phyloP scores from a whole-genome alignment of 2,113 vertebrate genomes.

The Anas platyrhynchos region DNA sequence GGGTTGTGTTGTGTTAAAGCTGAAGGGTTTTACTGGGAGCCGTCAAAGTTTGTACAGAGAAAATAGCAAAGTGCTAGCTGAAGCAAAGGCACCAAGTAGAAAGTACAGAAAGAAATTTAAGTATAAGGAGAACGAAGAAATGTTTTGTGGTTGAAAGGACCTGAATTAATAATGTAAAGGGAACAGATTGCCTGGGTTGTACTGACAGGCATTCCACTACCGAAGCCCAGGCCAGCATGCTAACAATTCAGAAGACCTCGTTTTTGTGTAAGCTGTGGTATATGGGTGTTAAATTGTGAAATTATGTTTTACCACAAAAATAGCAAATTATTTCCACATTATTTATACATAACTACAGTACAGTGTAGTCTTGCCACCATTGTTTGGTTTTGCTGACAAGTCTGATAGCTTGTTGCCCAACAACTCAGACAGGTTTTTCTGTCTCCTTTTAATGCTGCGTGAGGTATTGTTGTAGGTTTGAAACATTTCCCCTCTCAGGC shows the following conservation, averaged over 20 bases:
- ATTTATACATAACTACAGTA: slow-evolving; percentile 24
- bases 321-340: slow-evolving; percentile 44
- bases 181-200: not conserved
- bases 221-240: not conserved
- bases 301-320: slow-evolving; percentile 54
- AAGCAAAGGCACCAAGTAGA: not conserved
- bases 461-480: slow-evolving; percentile 38
- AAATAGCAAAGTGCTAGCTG: not conserved
- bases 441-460: slow-evolving; percentile 43
- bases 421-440: slow-evolving; percentile 64
- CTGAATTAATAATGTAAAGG: not conserved
- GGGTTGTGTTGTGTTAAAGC: not conserved
- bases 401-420: slow-evolving; percentile 60
- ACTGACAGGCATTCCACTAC: not conserved
- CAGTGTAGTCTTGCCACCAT: slow-evolving; percentile 25
- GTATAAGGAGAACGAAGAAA: not conserved
- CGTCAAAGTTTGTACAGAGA: not conserved
- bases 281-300: slow-evolving; percentile 33
- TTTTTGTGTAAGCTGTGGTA: slow-evolving; percentile 42
- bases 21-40: not conserved
- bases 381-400: slow-evolving; percentile 64
- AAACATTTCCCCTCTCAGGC: slow-evolving; percentile 40
- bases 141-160: not conserved
- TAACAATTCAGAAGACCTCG: not conserved
- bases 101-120: not conserved